phyloP scores from a whole-genome alignment of 1,140 invertebrate species.

The Lethocerus indicus region DNA sequence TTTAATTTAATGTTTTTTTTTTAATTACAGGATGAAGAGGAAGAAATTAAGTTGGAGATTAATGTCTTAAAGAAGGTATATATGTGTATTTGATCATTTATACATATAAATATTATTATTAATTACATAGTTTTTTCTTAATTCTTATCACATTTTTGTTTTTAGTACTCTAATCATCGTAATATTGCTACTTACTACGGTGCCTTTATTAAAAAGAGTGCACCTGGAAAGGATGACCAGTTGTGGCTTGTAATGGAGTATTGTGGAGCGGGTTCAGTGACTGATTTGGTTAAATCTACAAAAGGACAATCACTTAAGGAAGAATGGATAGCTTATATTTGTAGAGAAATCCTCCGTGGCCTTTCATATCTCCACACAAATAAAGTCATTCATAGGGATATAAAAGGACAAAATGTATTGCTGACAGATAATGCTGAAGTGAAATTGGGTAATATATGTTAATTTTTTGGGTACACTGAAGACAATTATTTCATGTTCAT shows the following conservation, averaged over 20 bases:
- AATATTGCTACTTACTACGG: conserved; percentile 99
- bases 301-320: conserved; percentile 96
- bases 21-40: conserved; percentile 79
- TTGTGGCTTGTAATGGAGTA: conserved; percentile 99
- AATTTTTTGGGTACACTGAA: no score
- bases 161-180: conserved; percentile 90
- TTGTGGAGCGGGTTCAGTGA: conserved; percentile 96
- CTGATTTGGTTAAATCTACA: conserved; percentile 97
- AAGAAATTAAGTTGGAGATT: conserved; percentile 99
- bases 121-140: no score
- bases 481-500: not conserved
- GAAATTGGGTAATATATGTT: conserved; percentile 56
- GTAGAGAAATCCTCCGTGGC: conserved; percentile 90
- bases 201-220: conserved; percentile 98
- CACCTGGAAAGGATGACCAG: conserved; percentile 97
- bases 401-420: conserved; percentile 99
- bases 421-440: conserved; percentile 99
- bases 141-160: conserved; percentile 3
- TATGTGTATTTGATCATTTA: no score
- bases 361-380: conserved; percentile 95
- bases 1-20: conserved; percentile 13
- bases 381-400: conserved; percentile 99
- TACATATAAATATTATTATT: no score
- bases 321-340: conserved; percentile 99
- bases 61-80: conserved; percentile 85